Evolutionary conservation across 2,888 invertebrate species (phyloP).

Genomic region (Oscheius sp.): DNA sequence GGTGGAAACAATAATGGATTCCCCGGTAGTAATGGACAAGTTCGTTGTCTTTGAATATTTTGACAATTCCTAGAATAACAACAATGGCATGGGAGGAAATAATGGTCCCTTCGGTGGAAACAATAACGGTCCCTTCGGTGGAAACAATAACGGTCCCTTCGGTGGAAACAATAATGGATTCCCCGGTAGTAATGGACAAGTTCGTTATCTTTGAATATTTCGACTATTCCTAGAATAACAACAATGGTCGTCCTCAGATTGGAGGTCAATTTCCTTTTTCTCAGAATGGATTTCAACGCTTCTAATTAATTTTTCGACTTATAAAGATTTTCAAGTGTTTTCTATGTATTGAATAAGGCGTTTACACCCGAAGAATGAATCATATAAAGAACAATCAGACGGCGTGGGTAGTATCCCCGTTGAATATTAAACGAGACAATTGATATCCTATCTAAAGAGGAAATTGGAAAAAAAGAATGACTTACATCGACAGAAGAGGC

Average conservation of each 20-base stretch:
- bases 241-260: not conserved
- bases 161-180: not conserved
- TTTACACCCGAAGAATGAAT: too few relatives aligned
- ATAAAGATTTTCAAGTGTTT: too few relatives aligned
- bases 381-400: not conserved
- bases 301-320: conserved; percentile 4
- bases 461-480: not conserved
- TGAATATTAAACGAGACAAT: not conserved
- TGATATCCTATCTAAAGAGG: conserved; percentile 22
- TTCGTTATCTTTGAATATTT: not conserved
- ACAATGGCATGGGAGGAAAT: too few relatives aligned
- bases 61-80: not conserved
- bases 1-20: conserved; percentile 1
- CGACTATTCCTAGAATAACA: not conserved
- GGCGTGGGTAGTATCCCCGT: not conserved
- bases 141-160: not conserved
- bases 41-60: not conserved
- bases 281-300: not conserved
- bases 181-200: not conserved
- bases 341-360: not conserved
- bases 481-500: conserved; percentile 6
- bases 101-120: not conserved
- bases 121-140: not conserved
- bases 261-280: not conserved
- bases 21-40: not conserved